Conservation (phyloP, 1,140 invertebrate genomes). For the Sipha flava region DNA sequence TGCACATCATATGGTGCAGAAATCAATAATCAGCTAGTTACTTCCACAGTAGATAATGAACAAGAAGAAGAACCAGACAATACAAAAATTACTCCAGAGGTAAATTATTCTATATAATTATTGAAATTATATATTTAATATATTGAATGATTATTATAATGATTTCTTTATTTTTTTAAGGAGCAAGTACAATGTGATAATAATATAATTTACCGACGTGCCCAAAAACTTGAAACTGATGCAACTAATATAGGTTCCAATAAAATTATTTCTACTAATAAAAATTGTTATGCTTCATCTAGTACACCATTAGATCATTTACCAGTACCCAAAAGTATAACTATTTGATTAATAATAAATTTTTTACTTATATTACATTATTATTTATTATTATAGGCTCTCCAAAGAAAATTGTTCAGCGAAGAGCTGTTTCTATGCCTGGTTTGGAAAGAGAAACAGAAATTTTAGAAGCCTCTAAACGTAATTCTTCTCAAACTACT, state of each 20-base stretch:
- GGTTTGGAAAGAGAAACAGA: constrained; percentile 43
- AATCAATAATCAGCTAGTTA: constrained; percentile 44
- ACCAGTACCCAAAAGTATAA: constrained; percentile 18
- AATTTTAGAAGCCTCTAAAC: background rate
- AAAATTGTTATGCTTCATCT: constrained; percentile 61
- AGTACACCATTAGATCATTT: constrained; percentile 39
- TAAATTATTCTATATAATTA: background rate
- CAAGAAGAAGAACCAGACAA: constrained; percentile 65
- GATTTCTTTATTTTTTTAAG: constrained; percentile 40
- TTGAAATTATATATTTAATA: background rate
- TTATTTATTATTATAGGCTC: background rate
- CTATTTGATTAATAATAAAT: background rate
- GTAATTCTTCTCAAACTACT: constrained; percentile 14
- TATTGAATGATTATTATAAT: background rate
- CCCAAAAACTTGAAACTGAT: constrained; percentile 10
- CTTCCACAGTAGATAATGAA: constrained; percentile 51
- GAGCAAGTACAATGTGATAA: constrained; percentile 38
- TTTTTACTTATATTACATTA: background rate
- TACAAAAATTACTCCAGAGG: constrained; percentile 43
- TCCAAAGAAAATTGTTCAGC: constrained; percentile 33
- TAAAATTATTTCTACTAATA: constrained; percentile 48
- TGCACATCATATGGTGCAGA: constrained; percentile 45
- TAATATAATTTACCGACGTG: constrained; percentile 26
- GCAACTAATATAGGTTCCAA: constrained; percentile 1
- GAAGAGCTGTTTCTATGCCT: constrained; percentile 50